Evolutionary conservation across 30 jellyfish, hydroid and myxozoan genomes (phyloP), one percentile per base, ranked within the genome.

Genomic region (Rhopilema esculentum): DNA sequence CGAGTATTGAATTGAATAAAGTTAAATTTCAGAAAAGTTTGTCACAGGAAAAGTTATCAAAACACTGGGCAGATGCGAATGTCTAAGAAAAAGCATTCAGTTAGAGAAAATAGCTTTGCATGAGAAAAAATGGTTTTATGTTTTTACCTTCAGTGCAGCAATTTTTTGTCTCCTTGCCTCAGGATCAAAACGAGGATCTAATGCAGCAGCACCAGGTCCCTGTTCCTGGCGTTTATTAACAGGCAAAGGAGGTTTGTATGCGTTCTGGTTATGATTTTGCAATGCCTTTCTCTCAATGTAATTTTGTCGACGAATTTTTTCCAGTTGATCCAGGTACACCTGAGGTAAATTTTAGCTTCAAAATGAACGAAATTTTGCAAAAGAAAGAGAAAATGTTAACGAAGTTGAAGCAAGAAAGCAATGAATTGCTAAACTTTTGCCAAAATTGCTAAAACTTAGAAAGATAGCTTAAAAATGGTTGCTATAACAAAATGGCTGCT

Each of bases 101-200:
- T 21, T 50, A 49, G 12, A 21, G 69, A 4, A 1, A 17, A 22
- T 4, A 31, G 20, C 16, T 24, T 23, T 72, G 69, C 4, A 31
- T 0, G 23, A 26, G 4, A 49, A 16, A 22, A n/a, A 1, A 77
- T 25, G 1, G 52, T 51, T 27, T n/a, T 0, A 1, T 8, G 48
- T 0, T 7, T 0, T n/a, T 79, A 94, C 98, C 94, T 94, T 94
- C 8, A 94, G 84, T 8, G 96, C 98, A 40, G 91, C 92, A 22
- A 94, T 94, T 69, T 94, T 94, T 71, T 80, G 90, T 64, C 93
- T 84, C 72, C 98, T 89, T 21, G 92, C 95, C 65, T 86, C 97
- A 2, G 98, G 97, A 69, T 89, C 98, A 53, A 53, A 86, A 4
- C 96, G 91, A 1, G 98, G 98, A 68, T 94, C 97, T 21, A 74